A percentile compares a stretch with the other conserved stretches of the same genome.
Evolutionary conservation across 1,140 invertebrate species (phyloP).

Genomic region (Procambarus clarkii): DNA sequence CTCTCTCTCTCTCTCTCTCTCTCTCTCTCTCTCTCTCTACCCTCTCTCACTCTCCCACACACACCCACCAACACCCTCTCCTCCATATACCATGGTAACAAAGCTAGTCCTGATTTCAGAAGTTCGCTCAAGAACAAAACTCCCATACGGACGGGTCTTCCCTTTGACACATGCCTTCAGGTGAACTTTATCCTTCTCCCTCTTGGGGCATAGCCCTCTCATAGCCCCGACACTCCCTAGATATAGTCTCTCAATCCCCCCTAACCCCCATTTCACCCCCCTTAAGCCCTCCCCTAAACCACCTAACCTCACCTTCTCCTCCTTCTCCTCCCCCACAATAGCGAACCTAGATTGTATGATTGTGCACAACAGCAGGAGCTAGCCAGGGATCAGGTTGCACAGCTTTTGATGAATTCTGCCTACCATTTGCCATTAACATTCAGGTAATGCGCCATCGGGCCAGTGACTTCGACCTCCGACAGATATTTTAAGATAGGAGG

Average conservation of each 20-base stretch:
- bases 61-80: constrained; percentile 19
- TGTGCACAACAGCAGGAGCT: constrained; percentile 62
- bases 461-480: background rate
- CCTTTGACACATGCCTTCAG: background rate
- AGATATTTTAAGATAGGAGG: constrained; percentile 29
- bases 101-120: constrained; percentile 27
- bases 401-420: constrained; percentile 67
- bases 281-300: too few species aligned
- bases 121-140: background rate
- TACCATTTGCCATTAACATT: constrained; percentile 67
- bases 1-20: too few species aligned
- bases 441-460: constrained; percentile 47
- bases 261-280: too few species aligned
- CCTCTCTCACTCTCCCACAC: constrained; percentile 24
- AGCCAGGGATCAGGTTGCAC: constrained; percentile 58
- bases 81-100: background rate
- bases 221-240: background rate
- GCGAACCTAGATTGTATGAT: constrained; percentile 56
- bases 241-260: background rate
- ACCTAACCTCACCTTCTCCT: too few species aligned
- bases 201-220: constrained; percentile 5
- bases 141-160: background rate
- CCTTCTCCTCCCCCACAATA: constrained; percentile 14
- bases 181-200: background rate
- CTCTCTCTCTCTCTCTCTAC: background rate